Evolutionary conservation across 2,113 vertebrate genomes (phyloP), one percentile per base, ranked within the genome.

Genomic region (human (Homo sapiens)): DNA sequence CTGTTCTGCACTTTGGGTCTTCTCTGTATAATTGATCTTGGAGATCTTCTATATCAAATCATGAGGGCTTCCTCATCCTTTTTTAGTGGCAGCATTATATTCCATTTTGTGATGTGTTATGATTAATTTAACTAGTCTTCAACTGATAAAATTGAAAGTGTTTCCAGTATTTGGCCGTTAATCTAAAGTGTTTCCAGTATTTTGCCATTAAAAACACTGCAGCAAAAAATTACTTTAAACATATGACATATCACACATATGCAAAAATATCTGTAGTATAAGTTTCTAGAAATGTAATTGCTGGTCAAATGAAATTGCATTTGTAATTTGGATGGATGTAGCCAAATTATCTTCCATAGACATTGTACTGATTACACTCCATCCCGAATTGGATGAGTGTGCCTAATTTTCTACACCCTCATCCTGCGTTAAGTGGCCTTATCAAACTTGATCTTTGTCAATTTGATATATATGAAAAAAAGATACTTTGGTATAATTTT

Each of bases 161-260:
- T 86, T 83, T 84, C 38, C 23, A 25, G 25, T 32, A 64, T 64
- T 64, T 30, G 61, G 61, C 12, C 27, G 32, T 59, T 59, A 57
- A 88, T 90, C 73, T 82, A 96, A 93, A 13, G 10, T 75, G 52
- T 86, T 83, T 80, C 38, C 23, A 25, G 22, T 68, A 86, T 57
- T 92, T 96, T 92, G 55, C 83, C 66, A 30, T 94, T 90, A 96
- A 94, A 93, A 92, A 61, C 14, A 22, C 30, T n/a, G 68, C 10
- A 80, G 30, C 35, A 96, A 89, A 64, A 18, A 18, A 57, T 48
- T 94, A 20, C 48, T 13, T 52, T 20, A 3, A 87, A 52, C 48
- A 70, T 70, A 16, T 48, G 50, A 40, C 23, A 32, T 22, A 22
- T 61, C 25, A 43, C 30, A 84, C 8, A 88, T 12, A 23, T 43